A percentile compares a stretch with the other conserved stretches of the same genome.
Conservation (phyloP, 2,888 invertebrate species). For the Sussaba pulchella region DNA sequence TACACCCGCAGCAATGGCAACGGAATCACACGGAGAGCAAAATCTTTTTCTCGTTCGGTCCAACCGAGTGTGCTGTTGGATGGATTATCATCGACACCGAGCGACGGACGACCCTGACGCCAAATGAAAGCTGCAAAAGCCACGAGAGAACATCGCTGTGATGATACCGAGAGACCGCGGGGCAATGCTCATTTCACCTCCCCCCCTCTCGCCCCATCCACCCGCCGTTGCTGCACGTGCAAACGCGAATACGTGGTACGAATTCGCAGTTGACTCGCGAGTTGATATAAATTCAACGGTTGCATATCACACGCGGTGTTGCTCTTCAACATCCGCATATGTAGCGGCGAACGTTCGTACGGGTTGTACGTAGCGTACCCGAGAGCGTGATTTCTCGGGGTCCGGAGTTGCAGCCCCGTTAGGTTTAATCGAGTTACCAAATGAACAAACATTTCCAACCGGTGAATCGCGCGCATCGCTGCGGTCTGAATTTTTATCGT, state of each 20-base stretch:
- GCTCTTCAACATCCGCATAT: no score
- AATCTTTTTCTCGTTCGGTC: background rate
- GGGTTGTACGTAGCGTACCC: no score
- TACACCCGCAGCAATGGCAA: no score
- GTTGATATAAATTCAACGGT: conserved; percentile 60
- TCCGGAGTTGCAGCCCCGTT: conserved; percentile 32
- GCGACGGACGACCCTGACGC: conserved; percentile 35
- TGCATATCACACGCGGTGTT: conserved; percentile 28
- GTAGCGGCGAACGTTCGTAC: no score
- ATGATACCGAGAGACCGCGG: no score
- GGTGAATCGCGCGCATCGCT: conserved; percentile 19
- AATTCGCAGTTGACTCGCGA: conserved; percentile 61
- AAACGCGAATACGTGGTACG: conserved; percentile 59
- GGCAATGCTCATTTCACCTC: no score
- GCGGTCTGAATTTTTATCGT: conserved; percentile 57
- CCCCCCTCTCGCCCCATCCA: no score
- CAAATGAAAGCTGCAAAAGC: conserved; percentile 52
- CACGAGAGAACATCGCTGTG: conserved; percentile 28
- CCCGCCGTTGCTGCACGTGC: conserved; percentile 63
- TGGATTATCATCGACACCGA: no score
- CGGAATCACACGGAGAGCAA: conserved; percentile 25
- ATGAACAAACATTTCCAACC: conserved; percentile 65
- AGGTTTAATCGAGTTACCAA: conserved; percentile 65
- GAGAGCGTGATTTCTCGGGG: conserved; percentile 52
- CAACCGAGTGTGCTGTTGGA: no score